These are phyloP conservation scores for Neoarius graeffei DNA, from an alignment of 2,113 vertebrate species.

Conservation along the genomic window DNA sequence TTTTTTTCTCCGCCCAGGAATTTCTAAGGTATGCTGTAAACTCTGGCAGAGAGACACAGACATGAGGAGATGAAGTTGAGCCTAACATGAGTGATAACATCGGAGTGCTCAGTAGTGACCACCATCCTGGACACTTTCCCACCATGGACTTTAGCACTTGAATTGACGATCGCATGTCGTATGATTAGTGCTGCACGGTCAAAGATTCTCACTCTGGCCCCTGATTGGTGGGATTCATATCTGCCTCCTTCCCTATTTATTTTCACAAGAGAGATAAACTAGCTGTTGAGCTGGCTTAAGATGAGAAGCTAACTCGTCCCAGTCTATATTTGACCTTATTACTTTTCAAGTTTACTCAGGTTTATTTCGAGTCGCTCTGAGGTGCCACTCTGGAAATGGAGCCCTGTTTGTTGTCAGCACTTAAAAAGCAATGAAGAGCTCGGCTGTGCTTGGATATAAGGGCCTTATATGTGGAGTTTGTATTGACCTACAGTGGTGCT, in stretches of 20 bases:
- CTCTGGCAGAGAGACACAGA: conserved; percentile 22
- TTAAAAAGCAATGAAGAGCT: conserved; percentile 43
- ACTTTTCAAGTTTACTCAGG: conserved; percentile 13
- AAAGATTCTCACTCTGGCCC: background rate
- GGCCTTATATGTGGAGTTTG: background rate
- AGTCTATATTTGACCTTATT: conserved; percentile 42
- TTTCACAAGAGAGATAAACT: conserved; percentile 41
- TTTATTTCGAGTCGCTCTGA: conserved; percentile 26
- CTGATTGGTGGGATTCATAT: conserved; percentile 27
- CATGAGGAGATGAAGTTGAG: conserved; percentile 18
- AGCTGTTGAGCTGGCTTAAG: conserved; percentile 29
- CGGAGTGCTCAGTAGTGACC: background rate
- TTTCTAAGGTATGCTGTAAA: conserved; percentile 42
- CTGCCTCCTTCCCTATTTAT: conserved; percentile 29
- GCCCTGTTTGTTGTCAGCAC: conserved; percentile 13
- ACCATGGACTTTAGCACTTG: conserved; percentile 18
- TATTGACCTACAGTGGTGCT: conserved; percentile 42
- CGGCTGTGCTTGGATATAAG: conserved; percentile 57
- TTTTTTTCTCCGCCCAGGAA: conserved; percentile 32
- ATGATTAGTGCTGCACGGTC: background rate
- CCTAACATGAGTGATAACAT: background rate
- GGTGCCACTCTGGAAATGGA: conserved; percentile 25
- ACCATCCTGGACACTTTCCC: background rate
- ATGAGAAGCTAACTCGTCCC: background rate
- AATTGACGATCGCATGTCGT: background rate